Base-by-base conservation (phyloP, 2,888 invertebrate species). In the Invenusta paracnida region DNA sequence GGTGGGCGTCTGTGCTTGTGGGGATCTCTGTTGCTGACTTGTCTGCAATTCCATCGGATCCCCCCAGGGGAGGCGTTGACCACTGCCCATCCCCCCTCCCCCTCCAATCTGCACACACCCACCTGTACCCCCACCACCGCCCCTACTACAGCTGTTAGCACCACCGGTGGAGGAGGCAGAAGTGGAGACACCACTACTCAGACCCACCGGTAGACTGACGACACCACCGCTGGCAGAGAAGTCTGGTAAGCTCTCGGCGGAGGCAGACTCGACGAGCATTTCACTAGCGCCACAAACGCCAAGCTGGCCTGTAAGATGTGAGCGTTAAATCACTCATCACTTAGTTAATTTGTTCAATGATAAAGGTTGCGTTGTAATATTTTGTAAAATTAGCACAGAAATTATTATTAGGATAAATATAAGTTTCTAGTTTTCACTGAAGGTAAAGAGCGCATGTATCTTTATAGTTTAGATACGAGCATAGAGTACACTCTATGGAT, bases 231-330 rank as follows among this genome's bases (percentile, higher is more conserved):
- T 23, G 25, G 23, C 73, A 5, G 73, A n/a, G 73, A 73, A 73
- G 23, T 73, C 73, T 2, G 5, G 73, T 5, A 73, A 23, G 23
- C 73, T 73, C 73, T 73, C 73, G 73, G 73, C 73, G 2, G 73
- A 73, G 73, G 73, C 73, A 25, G 73, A 73, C 73, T 73, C 73
- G 5, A 73, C 73, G 17, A 73, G 73, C 23, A 73, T 5, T 73
- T 73, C 73, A 73, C 73, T 73, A 23, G 11, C 73, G 73, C 73
- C 73, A 23, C 73, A 73, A n/a, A 73, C 11, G 23, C 73, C 73
- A 5, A 73, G 73, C 23, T 73, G 73, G 73, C 73, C 73, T 73
- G 25, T 17, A 48, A n/a, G n/a, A n/a, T n/a, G n/a, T n/a, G n/a
- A n/a, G n/a, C n/a, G n/a, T n/a, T n/a, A n/a, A n/a, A n/a, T n/a